Base-by-base conservation (phyloP, 2,888 invertebrate species). In the Lasioglossum zephyrum region DNA sequence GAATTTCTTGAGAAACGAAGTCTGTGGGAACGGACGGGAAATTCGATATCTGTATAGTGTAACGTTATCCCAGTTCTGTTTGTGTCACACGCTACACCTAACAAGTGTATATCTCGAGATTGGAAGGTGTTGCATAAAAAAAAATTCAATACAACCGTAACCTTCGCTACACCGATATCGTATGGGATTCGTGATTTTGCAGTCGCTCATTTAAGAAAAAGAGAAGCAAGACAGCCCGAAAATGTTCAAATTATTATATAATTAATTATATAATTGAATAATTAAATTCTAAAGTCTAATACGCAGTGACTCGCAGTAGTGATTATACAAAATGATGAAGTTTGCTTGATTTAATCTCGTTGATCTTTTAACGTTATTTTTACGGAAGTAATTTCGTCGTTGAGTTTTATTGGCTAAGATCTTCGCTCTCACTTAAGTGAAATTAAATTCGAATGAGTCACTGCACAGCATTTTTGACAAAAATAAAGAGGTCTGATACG, bases 31-130 rank as follows among this genome's bases (percentile, higher is more conserved):
- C 80, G 73, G 53, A 63, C 70, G 72, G 75, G 89, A 85, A 89
- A 89, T 88, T 76, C 73, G 85, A 89, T 89, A 85, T 73, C 73
- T 73, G 36, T 63, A 81, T 79, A 72, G 74, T 73, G 89, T 89
- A 88, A 89, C 84, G 69, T 81, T 77, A 84, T 79, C 77, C 84
- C 73, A 63, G 73, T 75, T 81, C 72, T 79, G 83, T 87, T 83
- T 85, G 73, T 85, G 77, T 66, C 70, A 63, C 73, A 76, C 36
- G 75, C 60, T 72, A 57, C 72, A 31, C 31, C 18, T 16, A 44
- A 77, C 26, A 49, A 49, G 22, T 77, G 47, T 80, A 57, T 53
- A 60, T 22, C 57, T 36, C 47, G 66, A 75, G 72, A 73, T 85
- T 13, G 53, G 39, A n/a, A 44, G 57, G n/a, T 31, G 26, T 41